Conservation (phyloP, 2,113 vertebrate species). For the Marmota flaviventris region DNA sequence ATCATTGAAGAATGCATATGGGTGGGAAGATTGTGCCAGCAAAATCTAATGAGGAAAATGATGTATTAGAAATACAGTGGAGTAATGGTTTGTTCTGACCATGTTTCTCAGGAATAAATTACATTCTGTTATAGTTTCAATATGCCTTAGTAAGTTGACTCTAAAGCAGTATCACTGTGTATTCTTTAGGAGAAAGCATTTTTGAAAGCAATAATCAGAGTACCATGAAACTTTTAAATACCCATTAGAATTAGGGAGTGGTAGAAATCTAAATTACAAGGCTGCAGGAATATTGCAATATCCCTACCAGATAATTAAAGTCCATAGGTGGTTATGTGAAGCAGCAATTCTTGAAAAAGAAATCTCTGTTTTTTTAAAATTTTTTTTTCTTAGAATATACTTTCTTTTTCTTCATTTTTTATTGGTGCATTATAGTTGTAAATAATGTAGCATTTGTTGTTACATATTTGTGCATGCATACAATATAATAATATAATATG, state of each 20-base stretch:
- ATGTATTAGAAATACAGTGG: constrained; percentile 32
- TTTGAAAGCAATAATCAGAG: constrained; percentile 78
- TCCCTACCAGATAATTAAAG: constrained; percentile 61
- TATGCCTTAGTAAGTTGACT: not conserved
- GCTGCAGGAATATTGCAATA: constrained; percentile 58
- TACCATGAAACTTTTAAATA: constrained; percentile 76
- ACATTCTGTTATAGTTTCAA: constrained; percentile 2
- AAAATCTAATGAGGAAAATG: constrained; percentile 71
- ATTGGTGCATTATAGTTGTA: too few species aligned
- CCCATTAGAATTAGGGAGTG: constrained; percentile 78
- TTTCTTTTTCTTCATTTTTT: constrained; percentile 40
- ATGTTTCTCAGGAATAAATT: constrained; percentile 61
- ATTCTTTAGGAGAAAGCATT: constrained; percentile 50
- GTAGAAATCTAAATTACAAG: constrained; percentile 76
- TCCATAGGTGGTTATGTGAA: constrained; percentile 69
- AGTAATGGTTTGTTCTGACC: constrained; percentile 31
- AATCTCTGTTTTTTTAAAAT: not conserved
- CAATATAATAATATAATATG: too few species aligned
- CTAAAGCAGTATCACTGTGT: not conserved
- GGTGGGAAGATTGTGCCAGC: constrained; percentile 21
- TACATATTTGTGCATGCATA: too few species aligned
- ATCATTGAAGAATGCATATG: constrained; percentile 35
- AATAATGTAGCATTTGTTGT: too few species aligned
- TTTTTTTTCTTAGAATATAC: constrained; percentile 66
- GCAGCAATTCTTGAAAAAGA: constrained; percentile 53